phyloP scores from a whole-genome alignment of 92 coral and sea anemone species.

The Parazoanthus atlanticus region DNA sequence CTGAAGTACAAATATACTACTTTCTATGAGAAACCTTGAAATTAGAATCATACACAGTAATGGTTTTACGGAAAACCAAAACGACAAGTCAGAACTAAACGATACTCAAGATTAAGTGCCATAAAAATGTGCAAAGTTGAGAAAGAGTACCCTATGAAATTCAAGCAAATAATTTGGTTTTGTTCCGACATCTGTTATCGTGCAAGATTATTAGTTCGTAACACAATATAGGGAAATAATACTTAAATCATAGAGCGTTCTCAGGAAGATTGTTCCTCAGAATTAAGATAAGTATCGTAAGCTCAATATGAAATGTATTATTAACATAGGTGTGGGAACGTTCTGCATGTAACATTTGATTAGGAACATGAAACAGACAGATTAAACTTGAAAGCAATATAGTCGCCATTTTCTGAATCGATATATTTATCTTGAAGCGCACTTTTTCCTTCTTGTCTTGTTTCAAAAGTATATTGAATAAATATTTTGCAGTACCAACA shows the following conservation, averaged over 20 bases:
- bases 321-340: background rate
- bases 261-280: background rate
- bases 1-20: constrained; percentile 7
- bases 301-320: background rate
- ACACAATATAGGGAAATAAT: constrained; percentile 8
- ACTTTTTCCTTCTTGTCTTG: background rate
- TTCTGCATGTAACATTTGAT: background rate
- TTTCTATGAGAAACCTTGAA: constrained; percentile 1
- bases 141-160: background rate
- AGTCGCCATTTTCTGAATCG: background rate
- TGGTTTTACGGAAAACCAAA: background rate
- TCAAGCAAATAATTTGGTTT: background rate
- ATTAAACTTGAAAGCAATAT: background rate
- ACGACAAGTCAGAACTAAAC: background rate
- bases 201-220: background rate
- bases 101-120: background rate
- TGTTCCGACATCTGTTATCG: background rate
- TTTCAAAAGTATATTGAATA: background rate
- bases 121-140: background rate
- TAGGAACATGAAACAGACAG: background rate
- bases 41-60: constrained; percentile 19
- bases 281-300: background rate
- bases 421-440: too few relatives aligned
- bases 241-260: background rate
- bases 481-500: background rate